Evolutionary conservation across 2,113 vertebrate genomes (phyloP), one percentile per base, ranked within the genome.

Genomic region (Chitala chitala): DNA sequence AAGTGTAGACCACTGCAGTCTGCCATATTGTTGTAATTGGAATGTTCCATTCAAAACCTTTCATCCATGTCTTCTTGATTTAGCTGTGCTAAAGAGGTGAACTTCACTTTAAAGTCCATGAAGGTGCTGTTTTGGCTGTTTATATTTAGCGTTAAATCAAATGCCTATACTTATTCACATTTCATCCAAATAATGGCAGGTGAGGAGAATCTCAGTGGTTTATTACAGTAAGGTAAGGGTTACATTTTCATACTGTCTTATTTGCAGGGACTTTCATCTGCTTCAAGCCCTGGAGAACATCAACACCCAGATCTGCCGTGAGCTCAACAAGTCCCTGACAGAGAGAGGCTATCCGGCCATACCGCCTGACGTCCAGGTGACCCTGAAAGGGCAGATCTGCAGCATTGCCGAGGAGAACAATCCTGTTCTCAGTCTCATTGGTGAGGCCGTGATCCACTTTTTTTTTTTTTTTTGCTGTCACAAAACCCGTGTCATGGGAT

Each of bases 341-440:
- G 93, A 93, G 81, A 91, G 93, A 80, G 81, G 58, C 58, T 91
- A 93, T 75, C 87, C 91, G 0, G 9, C 82, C 20, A 83, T 98
- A 36, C 87, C 76, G 48, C 81, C 86, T 20, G 93, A 92, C 15
- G 80, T 90, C 74, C 90, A 94, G 78, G 87, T 77, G 75, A 92
- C 91, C 20, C 89, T 98, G 13, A 44, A 87, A 15, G 95, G 95
- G 65, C 95, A 98, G 75, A 93, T 98, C 0, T 80, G 88, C 84
- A 92, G 85, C 80, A 86, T 98, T 22, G 82, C 84, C 59, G 89
- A 95, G 33, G 88, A 92, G 79, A 91, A 91, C 74, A 94, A 95
- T 81, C 91, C 95, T 6, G 80, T 98, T 76, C 85, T 85, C 79
- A 90, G 83, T 55, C 88, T 98, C 79, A 94, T 98, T 76, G 94